Conservation (phyloP, 2,113 vertebrate species). For the mouse (Mus musculus) region GRCm39 chr6:14166001-14166500, state of each 20-base stretch:
- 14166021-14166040: background rate
- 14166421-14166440: background rate
- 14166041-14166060: background rate
- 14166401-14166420: background rate
- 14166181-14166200: too few species aligned
- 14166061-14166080: too few species aligned
- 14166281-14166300: background rate
- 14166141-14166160: too few species aligned
- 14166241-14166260: background rate
- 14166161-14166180: background rate
- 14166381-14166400: background rate
- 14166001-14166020: background rate
- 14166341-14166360: background rate
- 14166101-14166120: background rate
- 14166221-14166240: background rate
- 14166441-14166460: slow-evolving; percentile 5
- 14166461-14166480: background rate
- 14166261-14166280: background rate
- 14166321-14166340: background rate
- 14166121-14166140: background rate
- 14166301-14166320: background rate
- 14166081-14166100: background rate
- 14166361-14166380: background rate
- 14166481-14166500: background rate
- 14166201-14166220: background rate